Evolutionary conservation across 2,113 vertebrate genomes (phyloP), one percentile per base, ranked within the genome.

Genomic region (Paedocypris sp.): DNA sequence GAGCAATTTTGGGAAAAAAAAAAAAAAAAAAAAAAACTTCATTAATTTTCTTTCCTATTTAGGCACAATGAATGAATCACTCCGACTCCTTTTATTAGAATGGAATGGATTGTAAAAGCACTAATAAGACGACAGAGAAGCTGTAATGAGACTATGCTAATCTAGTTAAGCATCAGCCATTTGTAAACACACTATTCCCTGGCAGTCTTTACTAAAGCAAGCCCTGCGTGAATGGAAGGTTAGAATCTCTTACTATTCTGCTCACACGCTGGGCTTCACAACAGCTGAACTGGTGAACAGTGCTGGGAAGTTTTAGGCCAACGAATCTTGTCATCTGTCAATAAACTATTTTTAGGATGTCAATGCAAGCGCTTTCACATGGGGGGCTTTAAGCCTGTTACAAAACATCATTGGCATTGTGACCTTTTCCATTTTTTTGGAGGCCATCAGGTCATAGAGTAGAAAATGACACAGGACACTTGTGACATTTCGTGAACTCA

Each of bases 321-420:
- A 32, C 15, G 26, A 26, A 6, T 25, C 56, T 15, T 57, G 20
- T n/a, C 62, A n/a, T 23, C 56, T 39, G 39, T 16, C 26, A 25
- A 25, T 4, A 15, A 31, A 32, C 15, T 69, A 69, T 69, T 69
- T 65, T 65, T 56, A 64, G 67, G 56, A 18, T 25, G 32, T 64
- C 54, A 69, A 54, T 39, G 33, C 42, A 60, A 23, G 43, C 15
- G 49, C 33, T 36, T 20, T 57, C 19, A 35, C n/a, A 33, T 25
- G 3, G 23, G 25, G 29, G 32, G 22, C 5, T 19, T 28, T 13
- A 12, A 18, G 32, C 22, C 10, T 18, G 26, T 35, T 53, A 49
- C 10, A 41, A 6, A 41, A 10, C 19, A 28, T 29, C 32, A 13
- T 32, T 42, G 15, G 19, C 15, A 41, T 5, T 13, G 9, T 53